Conservation (phyloP, 2,113 vertebrate species). For the Vombatus ursinus region DNA sequence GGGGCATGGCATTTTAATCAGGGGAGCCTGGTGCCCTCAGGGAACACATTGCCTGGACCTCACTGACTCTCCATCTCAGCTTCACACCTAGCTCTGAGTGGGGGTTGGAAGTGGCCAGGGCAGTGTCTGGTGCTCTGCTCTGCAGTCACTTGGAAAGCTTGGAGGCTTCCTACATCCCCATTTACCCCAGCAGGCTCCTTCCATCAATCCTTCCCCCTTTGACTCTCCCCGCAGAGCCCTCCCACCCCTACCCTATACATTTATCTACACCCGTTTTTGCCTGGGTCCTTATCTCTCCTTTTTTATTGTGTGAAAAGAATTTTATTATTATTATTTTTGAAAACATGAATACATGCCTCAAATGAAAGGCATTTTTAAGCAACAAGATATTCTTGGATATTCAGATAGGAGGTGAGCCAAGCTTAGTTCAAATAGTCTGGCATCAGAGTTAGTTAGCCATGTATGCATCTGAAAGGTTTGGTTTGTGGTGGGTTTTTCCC, state of each 20-base stretch:
- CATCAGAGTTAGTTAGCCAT: background rate
- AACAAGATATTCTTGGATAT: background rate
- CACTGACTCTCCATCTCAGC: background rate
- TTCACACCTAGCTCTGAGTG: background rate
- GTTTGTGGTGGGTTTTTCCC: background rate
- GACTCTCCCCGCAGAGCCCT: background rate
- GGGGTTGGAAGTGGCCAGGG: background rate
- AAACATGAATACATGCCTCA: background rate
- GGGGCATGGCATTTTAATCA: background rate
- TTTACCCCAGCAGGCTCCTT: background rate
- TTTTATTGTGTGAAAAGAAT: background rate
- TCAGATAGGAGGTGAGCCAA: background rate
- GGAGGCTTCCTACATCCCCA: background rate
- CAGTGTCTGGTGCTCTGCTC: background rate
- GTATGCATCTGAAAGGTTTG: background rate
- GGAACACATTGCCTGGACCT: background rate
- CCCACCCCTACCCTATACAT: background rate
- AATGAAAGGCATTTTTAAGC: background rate
- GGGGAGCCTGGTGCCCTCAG: background rate
- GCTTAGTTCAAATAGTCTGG: background rate
- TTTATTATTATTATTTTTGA: background rate
- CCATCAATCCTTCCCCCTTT: background rate
- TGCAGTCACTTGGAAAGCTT: background rate
- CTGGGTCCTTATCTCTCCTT: background rate
- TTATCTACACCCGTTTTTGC: background rate